These are phyloP conservation scores for Octopus bimaculoides DNA, from an alignment of 1,140 invertebrate genomes.

Conservation along the genomic window DNA sequence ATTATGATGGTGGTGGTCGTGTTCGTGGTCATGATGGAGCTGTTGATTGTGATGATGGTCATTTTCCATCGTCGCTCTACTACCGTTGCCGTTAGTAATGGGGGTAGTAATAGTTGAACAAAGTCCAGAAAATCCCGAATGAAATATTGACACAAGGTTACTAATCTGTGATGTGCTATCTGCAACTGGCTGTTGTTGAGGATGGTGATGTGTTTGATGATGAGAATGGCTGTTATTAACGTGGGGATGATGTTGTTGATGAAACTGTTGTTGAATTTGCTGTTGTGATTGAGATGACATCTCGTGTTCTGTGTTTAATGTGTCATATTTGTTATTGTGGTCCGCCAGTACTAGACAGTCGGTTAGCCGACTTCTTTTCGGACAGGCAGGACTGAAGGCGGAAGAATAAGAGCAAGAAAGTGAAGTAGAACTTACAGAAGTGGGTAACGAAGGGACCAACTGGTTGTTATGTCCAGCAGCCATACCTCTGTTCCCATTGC, in stretches of 20 bases:
- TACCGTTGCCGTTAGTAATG: background rate
- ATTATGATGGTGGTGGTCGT: background rate
- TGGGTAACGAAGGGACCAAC: background rate
- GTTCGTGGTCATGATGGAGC: background rate
- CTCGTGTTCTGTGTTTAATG: background rate
- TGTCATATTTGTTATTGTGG: slow-evolving; percentile 2
- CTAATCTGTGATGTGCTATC: slow-evolving; percentile 37
- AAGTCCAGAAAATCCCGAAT: slow-evolving; percentile 45
- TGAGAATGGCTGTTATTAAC: background rate
- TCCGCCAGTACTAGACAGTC: background rate
- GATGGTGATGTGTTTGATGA: background rate
- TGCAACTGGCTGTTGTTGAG: background rate
- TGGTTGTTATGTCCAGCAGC: background rate
- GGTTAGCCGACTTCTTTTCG: background rate
- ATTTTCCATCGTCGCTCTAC: background rate
- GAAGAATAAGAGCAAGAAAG: background rate
- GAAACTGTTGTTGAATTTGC: background rate
- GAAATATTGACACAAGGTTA: slow-evolving; percentile 50
- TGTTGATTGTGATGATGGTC: background rate
- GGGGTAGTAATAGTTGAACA: slow-evolving; percentile 20
- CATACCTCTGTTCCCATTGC: background rate
- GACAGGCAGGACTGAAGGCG: background rate
- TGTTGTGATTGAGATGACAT: background rate
- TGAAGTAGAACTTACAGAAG: background rate
- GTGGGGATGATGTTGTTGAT: background rate